Evolutionary conservation across 2,888 invertebrate species (phyloP), one percentile per base, ranked within the genome.

Genomic region (Pterostichus madidus): DNA sequence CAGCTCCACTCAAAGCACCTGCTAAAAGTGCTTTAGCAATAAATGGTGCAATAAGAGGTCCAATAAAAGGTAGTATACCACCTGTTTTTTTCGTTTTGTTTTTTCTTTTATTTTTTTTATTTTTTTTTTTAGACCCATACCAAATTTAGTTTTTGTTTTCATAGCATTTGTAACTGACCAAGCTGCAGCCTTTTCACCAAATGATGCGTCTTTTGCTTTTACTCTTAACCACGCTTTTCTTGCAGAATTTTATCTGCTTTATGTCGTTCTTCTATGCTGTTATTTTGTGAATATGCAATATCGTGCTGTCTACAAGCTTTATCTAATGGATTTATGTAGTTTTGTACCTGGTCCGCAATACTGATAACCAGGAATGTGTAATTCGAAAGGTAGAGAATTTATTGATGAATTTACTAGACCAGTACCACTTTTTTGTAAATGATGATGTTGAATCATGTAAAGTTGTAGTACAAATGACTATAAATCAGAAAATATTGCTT

Each of bases 1-100:
- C 86, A 24, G 88, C 87, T 46, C 88, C 88, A n/a, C 86, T 85
- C 82, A 88, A 84, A 52, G 85, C 84, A 0, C 88, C 88, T 6
- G 85, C 17, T 10, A 87, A 86, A 6, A 86, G 85, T 56, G 87
- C 79, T 46, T 86, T 86, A 2, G 87, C 86, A 83, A 87, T 86
- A 49, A 88, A 17, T 7, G 24, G n/a, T 3, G 39, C 39, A n/a
- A 61, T 0, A 15, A 61, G 1, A 0, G 35, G 85, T 5, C 86
- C 86, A 24, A 88, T 84, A 31, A 86, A 80, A 5, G 86, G 87
- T 68, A 86, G 80, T 8, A 86, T 75, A 46, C 87, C 87, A 31
- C 87, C 86, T 6, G 5, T 49, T 6, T 31, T 24, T 24, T 24
- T 24, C 24, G 1, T 24, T 56, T 11, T 31, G 15, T 11, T 2